Conservation (phyloP, 2,113 vertebrate species). For the Daboia siamensis region DNA sequence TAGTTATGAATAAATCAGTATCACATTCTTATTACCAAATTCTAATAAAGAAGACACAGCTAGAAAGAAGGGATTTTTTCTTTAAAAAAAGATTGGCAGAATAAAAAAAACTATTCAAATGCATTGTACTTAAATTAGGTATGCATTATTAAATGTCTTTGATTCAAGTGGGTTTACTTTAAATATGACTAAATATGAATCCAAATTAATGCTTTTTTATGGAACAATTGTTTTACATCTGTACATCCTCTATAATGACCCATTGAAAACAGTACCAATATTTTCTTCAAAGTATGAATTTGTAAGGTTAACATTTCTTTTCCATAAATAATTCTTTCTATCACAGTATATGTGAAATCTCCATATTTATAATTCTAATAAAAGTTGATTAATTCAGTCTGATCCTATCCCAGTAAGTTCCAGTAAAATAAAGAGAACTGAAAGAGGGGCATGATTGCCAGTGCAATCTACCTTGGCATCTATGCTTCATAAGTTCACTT, state of each 20-base stretch:
- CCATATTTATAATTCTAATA: not conserved
- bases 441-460: too few species aligned
- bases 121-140: not conserved
- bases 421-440: not conserved
- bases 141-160: not conserved
- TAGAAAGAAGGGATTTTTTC: not conserved
- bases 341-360: constrained; percentile 2
- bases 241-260: not conserved
- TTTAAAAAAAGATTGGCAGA: not conserved
- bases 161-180: not conserved
- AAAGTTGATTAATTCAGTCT: not conserved
- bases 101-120: not conserved
- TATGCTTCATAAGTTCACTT: not conserved
- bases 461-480: not conserved
- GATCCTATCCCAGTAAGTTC: constrained; percentile 7
- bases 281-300: not conserved
- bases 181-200: not conserved
- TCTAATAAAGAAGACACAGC: not conserved
- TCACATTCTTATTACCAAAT: not conserved
- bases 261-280: not conserved
- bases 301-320: not conserved
- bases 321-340: not conserved
- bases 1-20: not conserved
- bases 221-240: too few species aligned
- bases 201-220: not conserved